These are phyloP conservation scores for Ariopsis seemanni DNA, from an alignment of 2,113 vertebrate species.

Conservation along the genomic window DNA sequence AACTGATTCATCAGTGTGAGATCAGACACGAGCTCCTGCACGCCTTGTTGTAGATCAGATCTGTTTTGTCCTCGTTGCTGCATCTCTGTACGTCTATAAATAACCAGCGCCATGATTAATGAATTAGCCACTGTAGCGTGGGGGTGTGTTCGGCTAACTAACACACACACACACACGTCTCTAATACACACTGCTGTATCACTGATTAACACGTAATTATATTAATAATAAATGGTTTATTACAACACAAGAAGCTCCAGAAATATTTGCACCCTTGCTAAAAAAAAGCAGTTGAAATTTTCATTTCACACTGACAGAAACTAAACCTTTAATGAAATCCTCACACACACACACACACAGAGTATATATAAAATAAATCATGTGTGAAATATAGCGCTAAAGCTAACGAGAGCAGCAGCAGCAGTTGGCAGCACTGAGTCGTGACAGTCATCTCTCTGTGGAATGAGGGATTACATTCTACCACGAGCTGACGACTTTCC, in stretches of 20 bases:
- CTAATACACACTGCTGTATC: neutral
- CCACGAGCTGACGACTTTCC: slow-evolving; percentile 26
- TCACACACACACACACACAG: no score
- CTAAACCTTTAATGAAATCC: no score
- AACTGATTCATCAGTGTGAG: neutral
- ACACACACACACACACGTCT: neutral
- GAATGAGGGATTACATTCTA: slow-evolving; percentile 19
- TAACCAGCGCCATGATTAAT: slow-evolving; percentile 19
- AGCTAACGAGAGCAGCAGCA: neutral
- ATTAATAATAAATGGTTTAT: no score
- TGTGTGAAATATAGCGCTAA: neutral
- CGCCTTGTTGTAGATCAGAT: neutral
- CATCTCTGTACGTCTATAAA: slow-evolving; percentile 12
- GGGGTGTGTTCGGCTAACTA: neutral
- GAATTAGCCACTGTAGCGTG: neutral
- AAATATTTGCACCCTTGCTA: no score
- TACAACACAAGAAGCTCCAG: no score
- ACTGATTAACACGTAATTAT: no score
- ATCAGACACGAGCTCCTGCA: neutral
- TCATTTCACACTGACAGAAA: no score
- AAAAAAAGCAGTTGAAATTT: no score
- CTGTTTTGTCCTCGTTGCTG: neutral
- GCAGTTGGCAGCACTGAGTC: neutral
- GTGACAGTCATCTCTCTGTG: neutral
- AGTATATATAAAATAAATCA: no score